Percentiles rank a stretch among this genome's conserved stretches.
phyloP scores from a whole-genome alignment of 1,140 invertebrate species.

The Drosophila ficusphila region DNA sequence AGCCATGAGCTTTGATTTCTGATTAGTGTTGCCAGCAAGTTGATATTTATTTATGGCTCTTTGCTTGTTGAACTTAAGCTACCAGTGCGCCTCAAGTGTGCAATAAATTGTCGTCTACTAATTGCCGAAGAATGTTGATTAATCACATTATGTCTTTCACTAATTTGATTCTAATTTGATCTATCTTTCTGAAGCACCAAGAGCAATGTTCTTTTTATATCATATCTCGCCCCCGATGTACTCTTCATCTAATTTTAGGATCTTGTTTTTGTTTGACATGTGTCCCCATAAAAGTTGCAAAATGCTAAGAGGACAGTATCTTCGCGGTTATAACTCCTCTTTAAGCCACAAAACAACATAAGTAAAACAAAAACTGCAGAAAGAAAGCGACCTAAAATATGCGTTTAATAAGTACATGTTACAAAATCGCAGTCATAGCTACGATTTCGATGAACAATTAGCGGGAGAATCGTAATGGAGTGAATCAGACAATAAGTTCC shows the following conservation, averaged over 20 bases:
- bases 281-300: not conserved
- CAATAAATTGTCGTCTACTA: slow-evolving; percentile 25
- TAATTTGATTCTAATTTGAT: not conserved
- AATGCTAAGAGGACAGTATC: slow-evolving; percentile 1
- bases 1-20: slow-evolving; percentile 60
- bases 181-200: not conserved
- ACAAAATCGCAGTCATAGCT: slow-evolving; percentile 12
- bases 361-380: not conserved
- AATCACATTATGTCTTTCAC: not conserved
- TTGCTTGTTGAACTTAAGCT: not conserved
- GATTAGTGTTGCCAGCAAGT: slow-evolving; percentile 30
- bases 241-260: not conserved
- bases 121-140: slow-evolving; percentile 5
- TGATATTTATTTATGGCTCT: slow-evolving; percentile 41
- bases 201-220: not conserved
- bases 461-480: not conserved
- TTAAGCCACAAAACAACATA: not conserved
- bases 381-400: slow-evolving; percentile 45
- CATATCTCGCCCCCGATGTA: not conserved
- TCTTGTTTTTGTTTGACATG: too few species aligned
- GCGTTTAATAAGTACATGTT: slow-evolving; percentile 10
- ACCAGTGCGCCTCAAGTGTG: slow-evolving; percentile 18
- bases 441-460: slow-evolving; percentile 19
- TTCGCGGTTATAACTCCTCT: slow-evolving; percentile 1
- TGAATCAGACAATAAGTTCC: slow-evolving; percentile 37